Base-by-base conservation (phyloP, 2,113 vertebrate species). In the Apteryx mantelli region DNA sequence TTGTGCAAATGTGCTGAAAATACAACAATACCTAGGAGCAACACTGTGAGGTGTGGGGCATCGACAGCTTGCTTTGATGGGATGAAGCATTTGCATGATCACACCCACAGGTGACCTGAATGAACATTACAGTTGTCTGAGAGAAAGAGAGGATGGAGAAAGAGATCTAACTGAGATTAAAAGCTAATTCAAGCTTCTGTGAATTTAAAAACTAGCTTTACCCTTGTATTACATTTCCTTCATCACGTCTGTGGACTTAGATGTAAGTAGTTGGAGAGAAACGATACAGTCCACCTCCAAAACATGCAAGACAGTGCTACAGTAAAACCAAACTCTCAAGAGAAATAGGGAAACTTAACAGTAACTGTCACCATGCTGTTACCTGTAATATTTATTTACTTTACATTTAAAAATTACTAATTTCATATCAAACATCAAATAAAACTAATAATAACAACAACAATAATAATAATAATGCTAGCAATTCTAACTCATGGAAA, bases 1-100 rank as follows among this genome's bases (percentile, higher is more conserved):
- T 34, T 32, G 6, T 63, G 42, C 7, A 77, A 73, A 36, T 32
- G 42, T 9, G 7, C 7, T 61, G 55, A 86, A 78, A 88, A 11
- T 7, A 18, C 13, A 69, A 24, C 5, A 56, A 14, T 26, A 56
- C 2, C 17, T 68, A 86, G n/a, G 82, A 86, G 17, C 3, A 64
- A 28, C 7, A 48, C 3, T 16, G 69, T 2, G 3, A 20, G 1
- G 1, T 30, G 7, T 26, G 14, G 24, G 7, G 12, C 8, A 69
- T 5, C 5, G 28, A 4, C 0, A 1, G 16, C 21, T 74, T 76
- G 46, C 30, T 73, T 32, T 50, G 13, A 71, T 22, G 2, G 15
- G 11, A 46, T n/a, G 26, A 82, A 30, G 8, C 34, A 1, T 63
- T 84, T 75, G 6, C 21, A 19, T 66, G 42, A 52, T 16, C 6